Conservation (phyloP, 2,113 vertebrate species). For the Malaclemys terrapin region DNA sequence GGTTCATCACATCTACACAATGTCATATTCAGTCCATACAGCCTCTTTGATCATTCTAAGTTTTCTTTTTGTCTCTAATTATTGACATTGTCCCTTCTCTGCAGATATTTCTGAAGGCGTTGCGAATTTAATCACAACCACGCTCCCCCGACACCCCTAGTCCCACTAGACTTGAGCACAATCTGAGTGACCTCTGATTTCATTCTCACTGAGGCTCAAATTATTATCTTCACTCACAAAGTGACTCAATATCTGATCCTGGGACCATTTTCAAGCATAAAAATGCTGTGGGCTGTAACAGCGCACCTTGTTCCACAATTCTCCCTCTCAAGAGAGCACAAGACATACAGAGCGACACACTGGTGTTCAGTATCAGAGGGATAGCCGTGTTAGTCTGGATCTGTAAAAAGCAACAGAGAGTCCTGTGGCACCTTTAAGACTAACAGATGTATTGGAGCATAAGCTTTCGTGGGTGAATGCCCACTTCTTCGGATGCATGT, state of each 20-base stretch:
- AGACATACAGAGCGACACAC: not conserved
- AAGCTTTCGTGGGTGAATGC: too few species aligned
- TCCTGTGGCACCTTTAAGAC: too few species aligned
- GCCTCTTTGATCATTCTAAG: slow-evolving; percentile 3
- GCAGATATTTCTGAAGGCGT: slow-evolving; percentile 15
- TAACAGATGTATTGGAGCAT: too few species aligned
- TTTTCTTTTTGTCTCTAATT: slow-evolving; percentile 17
- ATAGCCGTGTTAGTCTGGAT: too few species aligned
- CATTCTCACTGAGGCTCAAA: not conserved
- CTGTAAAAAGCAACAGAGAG: too few species aligned
- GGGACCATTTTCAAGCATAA: not conserved
- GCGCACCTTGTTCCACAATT: not conserved
- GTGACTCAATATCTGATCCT: not conserved
- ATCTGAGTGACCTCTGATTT: not conserved
- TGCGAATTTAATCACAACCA: slow-evolving; percentile 23
- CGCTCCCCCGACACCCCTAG: not conserved
- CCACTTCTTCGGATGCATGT: too few species aligned
- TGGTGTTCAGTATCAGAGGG: not conserved
- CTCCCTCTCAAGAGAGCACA: not conserved
- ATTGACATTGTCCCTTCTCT: not conserved
- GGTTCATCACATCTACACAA: slow-evolving; percentile 13
- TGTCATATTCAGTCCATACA: slow-evolving; percentile 13
- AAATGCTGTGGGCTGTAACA: not conserved
- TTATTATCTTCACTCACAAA: not conserved
- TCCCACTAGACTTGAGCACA: not conserved